A percentile compares a stretch with the other conserved stretches of the same genome.
Evolutionary conservation across 2,113 vertebrate species (phyloP).

Genomic region (Telmatochromis brichardi): DNA sequence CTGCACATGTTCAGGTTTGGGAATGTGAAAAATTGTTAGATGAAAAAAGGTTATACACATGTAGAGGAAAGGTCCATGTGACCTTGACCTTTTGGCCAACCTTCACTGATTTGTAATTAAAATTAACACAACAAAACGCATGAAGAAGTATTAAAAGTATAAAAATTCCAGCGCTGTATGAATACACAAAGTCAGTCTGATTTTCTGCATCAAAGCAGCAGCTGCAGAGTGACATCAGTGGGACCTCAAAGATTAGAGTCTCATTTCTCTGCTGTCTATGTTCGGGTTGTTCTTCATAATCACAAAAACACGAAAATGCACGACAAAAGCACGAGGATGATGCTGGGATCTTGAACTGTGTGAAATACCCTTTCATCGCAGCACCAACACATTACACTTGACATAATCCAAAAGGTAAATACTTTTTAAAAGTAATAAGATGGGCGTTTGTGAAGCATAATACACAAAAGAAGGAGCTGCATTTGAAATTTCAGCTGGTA

Average conservation of each 20-base stretch:
- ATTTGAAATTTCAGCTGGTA: not conserved
- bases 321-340: not conserved
- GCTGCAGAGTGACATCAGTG: not conserved
- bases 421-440: not conserved
- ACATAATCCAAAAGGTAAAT: not conserved
- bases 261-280: not conserved
- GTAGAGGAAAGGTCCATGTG: not conserved
- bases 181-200: not conserved
- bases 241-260: not conserved
- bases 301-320: not conserved
- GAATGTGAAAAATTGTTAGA: not conserved
- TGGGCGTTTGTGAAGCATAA: not conserved
- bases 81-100: not conserved
- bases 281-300: not conserved
- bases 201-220: slow-evolving; percentile 1
- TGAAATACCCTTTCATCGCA: not conserved
- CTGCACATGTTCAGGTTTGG: not conserved
- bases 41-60: not conserved
- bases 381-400: not conserved
- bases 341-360: not conserved
- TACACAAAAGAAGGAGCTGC: not conserved
- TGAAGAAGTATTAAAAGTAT: not conserved
- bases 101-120: not conserved
- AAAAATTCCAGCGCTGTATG: not conserved
- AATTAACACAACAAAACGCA: not conserved